phyloP scores from a whole-genome alignment of 2,797 vertebrate species.

The Rousettus madagascariensis region DNA sequence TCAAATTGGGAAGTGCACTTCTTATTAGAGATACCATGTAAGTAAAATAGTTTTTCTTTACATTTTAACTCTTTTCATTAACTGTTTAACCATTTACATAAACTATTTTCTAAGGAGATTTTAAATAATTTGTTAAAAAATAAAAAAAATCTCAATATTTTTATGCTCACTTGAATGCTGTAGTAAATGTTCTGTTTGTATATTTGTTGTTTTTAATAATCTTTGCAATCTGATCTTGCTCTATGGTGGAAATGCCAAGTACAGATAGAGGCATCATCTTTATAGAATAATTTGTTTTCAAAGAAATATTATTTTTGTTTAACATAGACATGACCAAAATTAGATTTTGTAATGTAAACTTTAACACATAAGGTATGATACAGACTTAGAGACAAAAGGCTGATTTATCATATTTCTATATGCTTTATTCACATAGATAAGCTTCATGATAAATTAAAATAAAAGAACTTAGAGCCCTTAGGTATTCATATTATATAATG shows the following conservation, averaged over 20 bases:
- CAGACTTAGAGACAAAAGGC: slow-evolving; percentile 10
- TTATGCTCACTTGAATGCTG: not conserved
- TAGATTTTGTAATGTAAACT: slow-evolving; percentile 55
- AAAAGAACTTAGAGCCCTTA: not conserved
- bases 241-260: not conserved
- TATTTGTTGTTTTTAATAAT: slow-evolving; percentile 32
- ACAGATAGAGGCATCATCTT: not conserved
- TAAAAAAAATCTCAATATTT: not conserved
- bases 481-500: not conserved
- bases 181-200: not conserved
- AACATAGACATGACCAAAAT: not conserved
- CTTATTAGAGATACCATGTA: slow-evolving; percentile 94
- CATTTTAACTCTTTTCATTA: not conserved
- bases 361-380: not conserved
- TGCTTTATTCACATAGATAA: not conserved
- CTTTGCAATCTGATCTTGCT: not conserved
- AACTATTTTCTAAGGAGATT: slow-evolving; percentile 24
- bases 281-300: slow-evolving; percentile 13
- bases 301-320: slow-evolving; percentile 10
- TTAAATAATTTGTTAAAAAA: slow-evolving; percentile 16
- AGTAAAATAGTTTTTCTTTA: slow-evolving; percentile 80
- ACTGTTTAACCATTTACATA: not conserved
- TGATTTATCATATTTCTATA: not conserved
- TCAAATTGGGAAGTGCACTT: slow-evolving; percentile 92
- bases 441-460: not conserved